Evolutionary conservation across 2,888 invertebrate genomes (phyloP), one percentile per base, ranked within the genome.

Genomic region (Lycaena phlaeas): DNA sequence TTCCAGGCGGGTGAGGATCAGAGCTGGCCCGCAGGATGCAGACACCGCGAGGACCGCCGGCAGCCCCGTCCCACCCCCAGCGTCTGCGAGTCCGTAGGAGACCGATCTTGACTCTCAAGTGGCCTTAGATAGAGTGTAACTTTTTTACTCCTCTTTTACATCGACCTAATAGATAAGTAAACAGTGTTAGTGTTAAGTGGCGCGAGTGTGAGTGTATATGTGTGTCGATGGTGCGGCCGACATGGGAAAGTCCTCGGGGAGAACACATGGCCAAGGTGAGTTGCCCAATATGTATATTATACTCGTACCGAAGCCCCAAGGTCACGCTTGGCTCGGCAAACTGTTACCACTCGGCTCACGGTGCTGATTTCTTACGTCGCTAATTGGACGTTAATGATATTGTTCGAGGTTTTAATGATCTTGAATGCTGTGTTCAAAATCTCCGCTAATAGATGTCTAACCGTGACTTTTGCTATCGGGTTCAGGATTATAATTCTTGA

Each of bases 221-320:
- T 72, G 79, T 71, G 78, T 78, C 68, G 73, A 82, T 82, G 82
- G 79, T 82, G 78, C 78, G 82, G 75, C 74, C 84, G 85, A 76
- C 84, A 85, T 85, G 85, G 85, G 85, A 84, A 85, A 85, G 72
- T 85, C 85, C 79, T 85, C 85, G 76, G 82, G 79, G 66, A 84
- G 81, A 82, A 82, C 85, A 85, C 82, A 85, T 77, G 84, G 85
- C 68, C 84, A 85, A 85, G 85, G 85, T 85, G 63, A 84, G 85
- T 76, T n/a, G 22, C 36, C 22, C 46, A 45, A 38, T 26, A 18
- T 46, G 47, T 56, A 53, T 51, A 53, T 49, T n/a, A n/a, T n/a
- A n/a, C n/a, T n/a, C n/a, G n/a, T n/a, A n/a, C n/a, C n/a, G n/a
- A n/a, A n/a, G n/a, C n/a, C n/a, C n/a, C n/a, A n/a, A n/a, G n/a